phyloP scores from a whole-genome alignment of 2,888 invertebrate species.

The Diloba caeruleocephala region DNA sequence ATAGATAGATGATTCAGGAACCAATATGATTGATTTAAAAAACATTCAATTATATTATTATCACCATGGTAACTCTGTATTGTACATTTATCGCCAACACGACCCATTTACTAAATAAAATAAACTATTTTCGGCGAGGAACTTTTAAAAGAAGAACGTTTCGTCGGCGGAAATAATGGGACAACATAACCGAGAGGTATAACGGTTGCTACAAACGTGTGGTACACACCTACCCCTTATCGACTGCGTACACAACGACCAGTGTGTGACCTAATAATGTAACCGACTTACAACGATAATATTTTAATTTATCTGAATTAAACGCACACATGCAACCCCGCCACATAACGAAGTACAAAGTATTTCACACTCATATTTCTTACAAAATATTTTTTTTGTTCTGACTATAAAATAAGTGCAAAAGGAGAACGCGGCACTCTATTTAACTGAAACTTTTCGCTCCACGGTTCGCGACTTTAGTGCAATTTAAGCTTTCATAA shows the following conservation, averaged over 20 bases:
- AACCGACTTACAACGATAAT: constrained; percentile 51
- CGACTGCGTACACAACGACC: constrained; percentile 68
- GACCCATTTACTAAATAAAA: constrained; percentile 59
- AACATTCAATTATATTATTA: constrained; percentile 13
- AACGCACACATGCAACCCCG: constrained; percentile 10
- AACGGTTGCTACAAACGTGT: constrained; percentile 65
- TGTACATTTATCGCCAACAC: constrained; percentile 52
- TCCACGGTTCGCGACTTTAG: constrained; percentile 70
- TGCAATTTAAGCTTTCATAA: constrained; percentile 75
- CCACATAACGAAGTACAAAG: constrained; percentile 10
- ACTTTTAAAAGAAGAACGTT: constrained; percentile 60
- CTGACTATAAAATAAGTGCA: constrained; percentile 46
- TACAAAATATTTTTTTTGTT: constrained; percentile 29
- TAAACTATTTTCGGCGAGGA: constrained; percentile 61
- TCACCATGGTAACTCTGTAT: constrained; percentile 9
- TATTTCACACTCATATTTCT: constrained; percentile 19
- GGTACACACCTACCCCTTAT: constrained; percentile 71
- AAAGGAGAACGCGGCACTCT: constrained; percentile 58
- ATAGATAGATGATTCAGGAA: constrained; percentile 13
- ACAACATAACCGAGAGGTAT: constrained; percentile 65
- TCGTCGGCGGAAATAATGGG: constrained; percentile 67
- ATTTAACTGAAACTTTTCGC: constrained; percentile 71
- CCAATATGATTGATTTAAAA: constrained; percentile 34
- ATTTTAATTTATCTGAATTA: constrained; percentile 32
- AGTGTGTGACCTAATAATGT: constrained; percentile 75